phyloP scores from a whole-genome alignment of 1,140 invertebrate species.

The Tetragonula clypearis region DNA sequence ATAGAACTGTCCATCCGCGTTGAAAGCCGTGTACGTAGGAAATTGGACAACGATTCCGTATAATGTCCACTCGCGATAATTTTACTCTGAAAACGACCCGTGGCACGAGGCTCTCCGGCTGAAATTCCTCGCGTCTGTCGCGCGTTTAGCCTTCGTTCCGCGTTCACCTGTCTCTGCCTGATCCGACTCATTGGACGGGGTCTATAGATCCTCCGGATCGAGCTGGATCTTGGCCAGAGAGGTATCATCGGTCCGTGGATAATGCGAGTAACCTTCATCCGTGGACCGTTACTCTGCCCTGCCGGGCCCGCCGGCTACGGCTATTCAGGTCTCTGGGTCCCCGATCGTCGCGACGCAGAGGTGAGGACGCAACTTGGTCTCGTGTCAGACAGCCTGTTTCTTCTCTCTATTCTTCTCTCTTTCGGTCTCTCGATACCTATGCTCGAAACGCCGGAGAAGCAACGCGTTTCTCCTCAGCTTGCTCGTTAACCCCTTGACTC shows the following conservation, averaged over 20 bases:
- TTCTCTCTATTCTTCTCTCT: constrained; percentile 57
- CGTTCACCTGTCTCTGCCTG: too few species aligned
- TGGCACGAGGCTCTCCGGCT: too few species aligned
- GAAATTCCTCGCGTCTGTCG: too few species aligned
- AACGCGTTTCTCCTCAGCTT: not conserved
- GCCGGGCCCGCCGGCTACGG: constrained; percentile 73
- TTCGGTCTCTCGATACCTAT: too few species aligned
- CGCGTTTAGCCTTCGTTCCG: too few species aligned
- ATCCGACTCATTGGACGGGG: too few species aligned
- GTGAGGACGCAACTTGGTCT: constrained; percentile 64
- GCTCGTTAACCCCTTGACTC: too few species aligned
- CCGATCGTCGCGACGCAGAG: constrained; percentile 67
- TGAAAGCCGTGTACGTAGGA: too few species aligned
- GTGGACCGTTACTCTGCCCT: constrained; percentile 77
- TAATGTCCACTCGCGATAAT: too few species aligned
- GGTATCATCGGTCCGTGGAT: constrained; percentile 59
- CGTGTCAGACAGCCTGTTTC: constrained; percentile 68
- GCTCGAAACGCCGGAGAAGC: not conserved
- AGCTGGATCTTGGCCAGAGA: constrained; percentile 14
- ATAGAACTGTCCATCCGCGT: too few species aligned
- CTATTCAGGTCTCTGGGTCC: constrained; percentile 79
- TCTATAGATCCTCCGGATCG: constrained; percentile 1
- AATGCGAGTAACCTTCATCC: constrained; percentile 76
- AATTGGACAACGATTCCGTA: too few species aligned
- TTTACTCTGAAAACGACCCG: too few species aligned